A percentile compares a stretch with the other conserved stretches of the same genome.
Evolutionary conservation across 2,113 vertebrate genomes (phyloP).

Genomic region (Oncorhynchus nerka): DNA sequence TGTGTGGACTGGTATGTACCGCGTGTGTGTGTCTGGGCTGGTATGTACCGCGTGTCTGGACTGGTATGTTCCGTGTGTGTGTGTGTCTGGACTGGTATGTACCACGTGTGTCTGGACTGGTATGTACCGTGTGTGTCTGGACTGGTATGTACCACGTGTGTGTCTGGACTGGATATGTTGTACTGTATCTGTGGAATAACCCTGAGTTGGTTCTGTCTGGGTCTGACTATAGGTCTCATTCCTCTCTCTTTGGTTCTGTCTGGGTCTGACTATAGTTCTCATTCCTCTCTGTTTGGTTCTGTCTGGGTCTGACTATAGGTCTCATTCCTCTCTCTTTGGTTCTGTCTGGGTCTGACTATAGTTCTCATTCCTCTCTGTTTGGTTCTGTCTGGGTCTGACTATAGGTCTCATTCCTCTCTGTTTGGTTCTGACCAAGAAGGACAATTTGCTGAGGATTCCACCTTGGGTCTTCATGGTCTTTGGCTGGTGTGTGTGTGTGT

Average conservation of each 20-base stretch:
- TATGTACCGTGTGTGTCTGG: too few species aligned
- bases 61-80: neutral
- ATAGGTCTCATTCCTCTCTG: slow-evolving; percentile 75
- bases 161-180: neutral
- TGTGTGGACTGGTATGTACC: slow-evolving; percentile 1
- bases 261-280: slow-evolving; percentile 74
- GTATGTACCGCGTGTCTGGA: too few species aligned
- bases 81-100: neutral
- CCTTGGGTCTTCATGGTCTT: slow-evolving; percentile 83
- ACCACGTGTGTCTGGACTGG: too few species aligned
- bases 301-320: neutral
- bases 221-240: too few species aligned
- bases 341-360: neutral
- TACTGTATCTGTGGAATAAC: too few species aligned
- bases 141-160: too few species aligned
- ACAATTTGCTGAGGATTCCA: slow-evolving; percentile 83
- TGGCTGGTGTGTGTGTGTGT: slow-evolving; percentile 87
- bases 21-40: neutral
- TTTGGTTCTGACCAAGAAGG: slow-evolving; percentile 85
- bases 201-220: neutral
- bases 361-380: neutral
- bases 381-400: neutral
- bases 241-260: too few species aligned
- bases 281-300: slow-evolving; percentile 78
- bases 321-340: neutral